Evolutionary conservation across 2,113 vertebrate genomes (phyloP), one percentile per base, ranked within the genome.

Genomic region (Callipepla squamata): DNA sequence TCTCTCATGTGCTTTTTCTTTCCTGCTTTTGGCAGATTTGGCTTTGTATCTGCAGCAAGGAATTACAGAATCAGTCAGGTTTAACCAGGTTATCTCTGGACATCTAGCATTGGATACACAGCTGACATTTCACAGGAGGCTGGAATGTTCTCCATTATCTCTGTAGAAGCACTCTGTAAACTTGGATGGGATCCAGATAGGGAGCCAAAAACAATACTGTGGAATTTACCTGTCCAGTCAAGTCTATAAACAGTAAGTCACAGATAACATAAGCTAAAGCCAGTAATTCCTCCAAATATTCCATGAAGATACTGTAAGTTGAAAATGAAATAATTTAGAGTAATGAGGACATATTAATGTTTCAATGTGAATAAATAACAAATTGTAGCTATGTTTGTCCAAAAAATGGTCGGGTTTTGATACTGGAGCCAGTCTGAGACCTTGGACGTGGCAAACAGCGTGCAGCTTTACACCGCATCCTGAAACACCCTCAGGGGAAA

Each of bases 171-270:
- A 57, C 68, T 94, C 58, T 61, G 68, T 73, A 87, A 72, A 42
- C 34, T 88, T 88, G 94, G 69, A 72, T 63, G 19, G 13, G 34
- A 61, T 85, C 91, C 87, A 94, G 47, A 40, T 61, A 85, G 82
- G 89, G 48, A 96, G 72, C 65, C 91, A 96, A 91, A 77, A 90
- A 63, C 85, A 91, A 83, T 34, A 58, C 20, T 17, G 51, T 86
- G 73, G 57, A 85, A 95, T 90, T 86, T 94, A 96, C 93, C 93
- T 96, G 93, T 67, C 76, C 85, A 82, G 51, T 92, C 72, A 92
- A 77, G 61, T 82, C 87, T 83, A 45, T 74, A 92, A 89, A 92
- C 94, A 85, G 11, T 32, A 65, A 95, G 36, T 67, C 80, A 51
- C 42, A 94, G 77, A 91, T 48, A 74, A 21, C 59, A 70, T 28